Conservation (phyloP, 2,113 vertebrate genomes). For the Harpagus bidentatus region DNA sequence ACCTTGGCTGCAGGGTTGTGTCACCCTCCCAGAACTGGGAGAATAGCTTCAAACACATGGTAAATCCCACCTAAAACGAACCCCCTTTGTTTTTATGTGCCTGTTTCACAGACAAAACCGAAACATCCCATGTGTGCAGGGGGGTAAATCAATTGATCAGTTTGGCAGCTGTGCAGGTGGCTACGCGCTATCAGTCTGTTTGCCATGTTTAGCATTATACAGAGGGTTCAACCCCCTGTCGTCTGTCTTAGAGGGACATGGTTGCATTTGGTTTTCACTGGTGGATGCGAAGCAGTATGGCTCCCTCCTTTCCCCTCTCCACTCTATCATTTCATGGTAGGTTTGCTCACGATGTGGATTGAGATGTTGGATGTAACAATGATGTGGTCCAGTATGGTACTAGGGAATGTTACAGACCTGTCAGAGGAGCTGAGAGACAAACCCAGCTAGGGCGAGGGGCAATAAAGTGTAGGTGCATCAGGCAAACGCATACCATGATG, state of each 20-base stretch:
- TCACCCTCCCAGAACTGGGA: not conserved
- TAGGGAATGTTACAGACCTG: too few relatives aligned
- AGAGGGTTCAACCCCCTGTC: too few relatives aligned
- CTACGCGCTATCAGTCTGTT: not conserved
- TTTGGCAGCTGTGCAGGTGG: not conserved
- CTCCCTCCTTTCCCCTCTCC: not conserved
- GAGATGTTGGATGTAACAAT: not conserved
- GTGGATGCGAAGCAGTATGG: not conserved
- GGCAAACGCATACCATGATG: not conserved
- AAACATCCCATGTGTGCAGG: not conserved
- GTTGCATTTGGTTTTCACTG: not conserved
- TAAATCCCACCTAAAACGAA: not conserved
- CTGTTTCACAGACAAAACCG: not conserved
- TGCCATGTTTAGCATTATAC: not conserved
- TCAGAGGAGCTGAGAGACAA: not conserved
- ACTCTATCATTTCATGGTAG: fast-evolving
- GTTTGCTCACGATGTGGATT: not conserved
- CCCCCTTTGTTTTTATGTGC: not conserved
- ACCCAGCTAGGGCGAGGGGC: not conserved
- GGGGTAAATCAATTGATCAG: not conserved
- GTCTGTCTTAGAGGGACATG: too few relatives aligned
- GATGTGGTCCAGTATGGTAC: not conserved
- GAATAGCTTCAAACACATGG: not conserved
- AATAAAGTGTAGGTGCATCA: not conserved
- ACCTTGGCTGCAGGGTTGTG: not conserved